These are phyloP conservation scores for Agonopterix alstromeriana DNA, from an alignment of 2,888 invertebrate species.

Conservation along the genomic window DNA sequence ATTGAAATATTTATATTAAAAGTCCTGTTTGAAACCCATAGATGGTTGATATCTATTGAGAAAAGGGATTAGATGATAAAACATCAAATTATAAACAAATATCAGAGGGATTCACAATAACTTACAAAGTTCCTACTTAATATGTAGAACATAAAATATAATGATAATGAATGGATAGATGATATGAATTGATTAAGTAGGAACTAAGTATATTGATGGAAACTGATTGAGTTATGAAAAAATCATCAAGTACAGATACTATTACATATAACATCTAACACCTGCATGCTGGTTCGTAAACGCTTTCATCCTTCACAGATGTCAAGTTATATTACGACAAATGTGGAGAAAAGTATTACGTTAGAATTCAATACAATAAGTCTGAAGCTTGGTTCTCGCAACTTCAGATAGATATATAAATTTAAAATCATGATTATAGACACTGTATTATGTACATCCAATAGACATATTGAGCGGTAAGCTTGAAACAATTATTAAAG, in stretches of 20 bases:
- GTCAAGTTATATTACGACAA: background rate
- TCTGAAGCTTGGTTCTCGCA: constrained; percentile 33
- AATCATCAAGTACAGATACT: constrained; percentile 8
- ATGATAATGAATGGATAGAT: background rate
- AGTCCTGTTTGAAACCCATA: too few relatives aligned
- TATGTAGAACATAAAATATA: too few relatives aligned
- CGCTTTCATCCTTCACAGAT: constrained; percentile 2
- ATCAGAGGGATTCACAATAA: too few relatives aligned
- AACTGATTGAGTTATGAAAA: background rate
- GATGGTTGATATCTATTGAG: too few relatives aligned
- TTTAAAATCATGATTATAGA: constrained; percentile 29
- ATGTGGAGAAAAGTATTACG: background rate
- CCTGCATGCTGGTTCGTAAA: constrained; percentile 35
- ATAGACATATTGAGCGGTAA: constrained; percentile 46
- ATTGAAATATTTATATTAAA: too few relatives aligned
- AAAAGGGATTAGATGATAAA: too few relatives aligned
- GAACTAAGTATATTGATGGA: background rate
- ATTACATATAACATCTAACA: constrained; percentile 44
- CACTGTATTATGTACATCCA: constrained; percentile 46
- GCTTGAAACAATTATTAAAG: constrained; percentile 39
- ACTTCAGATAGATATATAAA: constrained; percentile 25
- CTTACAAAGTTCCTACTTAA: too few relatives aligned
- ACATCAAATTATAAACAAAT: too few relatives aligned
- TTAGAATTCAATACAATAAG: constrained; percentile 9
- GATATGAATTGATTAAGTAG: background rate